These are phyloP conservation scores for Macrotrachela quadricornifera DNA, from an alignment of 1,140 invertebrate genomes.

Conservation along the genomic window DNA sequence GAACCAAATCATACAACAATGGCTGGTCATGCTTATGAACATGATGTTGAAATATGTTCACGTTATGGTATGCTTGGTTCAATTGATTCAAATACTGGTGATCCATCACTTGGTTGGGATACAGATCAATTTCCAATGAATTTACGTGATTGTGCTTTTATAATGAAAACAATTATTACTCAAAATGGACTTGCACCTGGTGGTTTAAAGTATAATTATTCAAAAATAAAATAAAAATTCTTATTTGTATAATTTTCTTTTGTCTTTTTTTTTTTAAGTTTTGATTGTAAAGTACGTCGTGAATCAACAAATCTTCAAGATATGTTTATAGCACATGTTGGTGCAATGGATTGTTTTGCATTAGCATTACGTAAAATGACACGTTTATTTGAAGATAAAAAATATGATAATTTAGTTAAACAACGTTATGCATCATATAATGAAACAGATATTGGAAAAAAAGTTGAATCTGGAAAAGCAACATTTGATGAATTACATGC, in stretches of 20 bases:
- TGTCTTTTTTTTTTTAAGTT: slow-evolving; percentile 22
- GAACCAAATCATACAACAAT: slow-evolving; percentile 38
- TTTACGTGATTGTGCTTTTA: slow-evolving; percentile 29
- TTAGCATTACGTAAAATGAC: slow-evolving; percentile 35
- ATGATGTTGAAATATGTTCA: slow-evolving; percentile 21
- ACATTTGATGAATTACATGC: slow-evolving; percentile 40
- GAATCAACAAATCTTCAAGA: slow-evolving; percentile 36
- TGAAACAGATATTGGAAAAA: slow-evolving; percentile 34
- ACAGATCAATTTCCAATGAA: slow-evolving; percentile 35
- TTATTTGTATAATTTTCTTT: too few relatives aligned
- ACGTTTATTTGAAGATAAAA: slow-evolving; percentile 29
- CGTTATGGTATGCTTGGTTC: slow-evolving; percentile 34
- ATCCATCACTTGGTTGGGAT: slow-evolving; percentile 33
- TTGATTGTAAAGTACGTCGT: slow-evolving; percentile 34
- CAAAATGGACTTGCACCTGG: slow-evolving; percentile 38
- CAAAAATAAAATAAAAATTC: too few relatives aligned
- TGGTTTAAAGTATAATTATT: slow-evolving; percentile 20
- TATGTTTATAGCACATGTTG: slow-evolving; percentile 36
- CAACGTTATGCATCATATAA: slow-evolving; percentile 10
- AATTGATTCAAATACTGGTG: slow-evolving; percentile 34
- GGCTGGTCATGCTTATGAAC: slow-evolving; percentile 32
- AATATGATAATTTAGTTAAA: slow-evolving; percentile 17
- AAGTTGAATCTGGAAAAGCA: slow-evolving; percentile 35
- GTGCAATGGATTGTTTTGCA: slow-evolving; percentile 40
- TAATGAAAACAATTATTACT: slow-evolving; percentile 36